Evolutionary conservation across 2,797 vertebrate species (phyloP), one percentile per base, ranked within the genome.

Genomic region (Heteromormyrus szaboi): DNA sequence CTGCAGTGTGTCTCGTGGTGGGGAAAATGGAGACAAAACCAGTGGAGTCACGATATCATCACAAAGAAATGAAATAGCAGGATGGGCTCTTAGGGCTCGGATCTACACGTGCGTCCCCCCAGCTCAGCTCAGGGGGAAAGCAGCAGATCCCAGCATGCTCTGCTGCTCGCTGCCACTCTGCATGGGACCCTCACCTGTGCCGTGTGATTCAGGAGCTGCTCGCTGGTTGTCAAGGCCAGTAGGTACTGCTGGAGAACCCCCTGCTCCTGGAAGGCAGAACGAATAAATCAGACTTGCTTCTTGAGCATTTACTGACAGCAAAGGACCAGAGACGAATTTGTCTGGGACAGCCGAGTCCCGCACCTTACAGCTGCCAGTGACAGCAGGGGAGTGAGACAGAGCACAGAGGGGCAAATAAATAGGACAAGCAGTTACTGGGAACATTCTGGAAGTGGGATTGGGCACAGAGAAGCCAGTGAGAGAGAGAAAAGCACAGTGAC

Each of bases 221-320:
- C 97, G 37, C 98, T 97, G 0, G 97, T 98, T 90, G 97, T 99
- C 95, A 99, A 97, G 93, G 97, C 97, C 90, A 99, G 94, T 92
- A 99, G 95, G 94, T 99, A 99, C 79, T 98, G 97, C 94, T 99
- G 97, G 62, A 99, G 96, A 93, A 97, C 92, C 86, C 97, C 97
- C 81, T 97, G 97, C 86, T 97, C 96, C 98, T 99, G 95, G 0
- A 92, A 0, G 79, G 90, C 14, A 44, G 72, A 56, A 41, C 3
- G 19, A 3, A n/a, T 14, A 41, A 41, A 46, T 84, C 81, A 84
- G 79, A 2, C 19, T 46, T 85, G 22, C 59, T 25, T 62, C 22
- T 62, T 25, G 83, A 11, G 12, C 44, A 4, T 29, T 48, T 29
- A 14, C 48, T 33, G 37, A 41, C 72, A 37, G 72, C 72, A 79